Conservation (phyloP, 2,888 invertebrate species). For the Lasioglossum villosulum region DNA sequence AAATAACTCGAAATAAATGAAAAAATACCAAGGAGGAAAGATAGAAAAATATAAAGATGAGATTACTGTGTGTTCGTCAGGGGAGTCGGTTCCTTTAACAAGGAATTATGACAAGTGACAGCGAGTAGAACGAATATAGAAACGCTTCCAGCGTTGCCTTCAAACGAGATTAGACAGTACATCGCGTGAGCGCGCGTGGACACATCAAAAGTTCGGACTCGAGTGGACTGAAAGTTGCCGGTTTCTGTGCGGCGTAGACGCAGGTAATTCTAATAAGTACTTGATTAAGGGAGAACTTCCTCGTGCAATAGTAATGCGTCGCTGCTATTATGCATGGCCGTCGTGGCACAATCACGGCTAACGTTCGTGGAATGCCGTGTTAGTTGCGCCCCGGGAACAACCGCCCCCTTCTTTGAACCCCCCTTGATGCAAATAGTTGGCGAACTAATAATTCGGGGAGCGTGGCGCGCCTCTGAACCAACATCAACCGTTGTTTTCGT, state of each 20-base stretch:
- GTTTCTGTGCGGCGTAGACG: conserved; percentile 31
- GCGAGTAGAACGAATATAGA: conserved; percentile 67
- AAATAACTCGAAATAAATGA: background rate
- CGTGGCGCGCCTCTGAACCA: background rate
- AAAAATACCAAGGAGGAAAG: background rate
- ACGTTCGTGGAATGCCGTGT: conserved; percentile 40
- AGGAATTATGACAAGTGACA: conserved; percentile 53
- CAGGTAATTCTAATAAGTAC: conserved; percentile 65
- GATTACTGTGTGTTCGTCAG: background rate
- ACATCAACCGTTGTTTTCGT: background rate
- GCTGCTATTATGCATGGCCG: conserved; percentile 39
- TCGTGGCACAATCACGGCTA: conserved; percentile 50
- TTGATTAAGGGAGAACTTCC: conserved; percentile 66
- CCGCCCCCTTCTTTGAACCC: conserved; percentile 56
- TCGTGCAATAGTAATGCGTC: conserved; percentile 50
- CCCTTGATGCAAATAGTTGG: conserved; percentile 60
- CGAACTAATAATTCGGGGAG: conserved; percentile 57
- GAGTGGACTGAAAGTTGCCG: conserved; percentile 57
- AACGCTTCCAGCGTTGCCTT: conserved; percentile 50
- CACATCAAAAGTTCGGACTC: conserved; percentile 55
- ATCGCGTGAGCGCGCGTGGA: conserved; percentile 8
- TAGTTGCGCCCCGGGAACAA: conserved; percentile 6
- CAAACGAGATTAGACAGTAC: conserved; percentile 56
- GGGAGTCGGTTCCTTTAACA: conserved; percentile 49
- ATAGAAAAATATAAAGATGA: background rate